A percentile compares a stretch with the other conserved stretches of the same genome.
These are phyloP conservation scores for Aphelocoma coerulescens DNA, from an alignment of 2,113 vertebrate genomes.

Conservation along the genomic window DNA sequence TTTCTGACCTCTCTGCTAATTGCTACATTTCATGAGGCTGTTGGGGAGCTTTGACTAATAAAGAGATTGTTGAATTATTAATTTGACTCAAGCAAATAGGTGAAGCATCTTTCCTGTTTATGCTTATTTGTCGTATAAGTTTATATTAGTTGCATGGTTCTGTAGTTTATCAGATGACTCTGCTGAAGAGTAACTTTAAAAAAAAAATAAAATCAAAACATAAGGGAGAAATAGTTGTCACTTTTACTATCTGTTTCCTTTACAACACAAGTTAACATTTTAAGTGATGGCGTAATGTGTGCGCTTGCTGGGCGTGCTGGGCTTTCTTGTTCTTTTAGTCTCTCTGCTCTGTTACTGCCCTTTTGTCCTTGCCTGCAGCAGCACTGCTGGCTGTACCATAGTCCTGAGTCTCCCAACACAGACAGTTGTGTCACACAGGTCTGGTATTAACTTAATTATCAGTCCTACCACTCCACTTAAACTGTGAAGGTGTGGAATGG, in stretches of 20 bases:
- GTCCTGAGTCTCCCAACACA: neutral
- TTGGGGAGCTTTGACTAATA: neutral
- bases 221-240: neutral
- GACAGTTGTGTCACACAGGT: neutral
- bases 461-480: neutral
- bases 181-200: neutral
- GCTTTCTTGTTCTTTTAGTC: neutral
- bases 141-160: neutral
- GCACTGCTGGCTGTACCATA: neutral
- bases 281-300: neutral
- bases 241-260: neutral
- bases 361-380: slow-evolving; percentile 7
- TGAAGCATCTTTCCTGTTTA: neutral
- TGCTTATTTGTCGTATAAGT: neutral
- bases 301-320: fast-evolving
- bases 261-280: neutral
- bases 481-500: neutral
- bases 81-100: neutral
- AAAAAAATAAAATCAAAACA: neutral
- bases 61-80: neutral
- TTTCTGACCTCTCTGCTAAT: neutral
- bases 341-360: neutral
- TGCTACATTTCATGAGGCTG: neutral
- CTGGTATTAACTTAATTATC: neutral
- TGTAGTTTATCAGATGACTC: neutral